A percentile compares a stretch with the other conserved stretches of the same genome.
phyloP scores from a whole-genome alignment of 2,113 vertebrate genomes.

The Condylura cristata region DNA sequence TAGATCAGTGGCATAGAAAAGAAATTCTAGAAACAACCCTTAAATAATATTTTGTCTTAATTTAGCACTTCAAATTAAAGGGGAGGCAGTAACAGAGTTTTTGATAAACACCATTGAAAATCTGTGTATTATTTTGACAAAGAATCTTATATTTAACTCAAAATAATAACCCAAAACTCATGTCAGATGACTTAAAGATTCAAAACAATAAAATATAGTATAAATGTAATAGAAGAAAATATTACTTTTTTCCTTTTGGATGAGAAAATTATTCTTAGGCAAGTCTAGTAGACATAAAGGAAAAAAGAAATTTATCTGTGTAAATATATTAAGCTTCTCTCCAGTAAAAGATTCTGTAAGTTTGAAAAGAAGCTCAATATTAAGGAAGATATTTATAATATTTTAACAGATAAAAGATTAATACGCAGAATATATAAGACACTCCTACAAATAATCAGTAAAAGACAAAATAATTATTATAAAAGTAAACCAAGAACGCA shows the following conservation, averaged over 20 bases:
- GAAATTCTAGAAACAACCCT: slow-evolving; percentile 50
- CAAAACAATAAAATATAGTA: slow-evolving; percentile 2
- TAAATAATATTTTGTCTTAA: slow-evolving; percentile 56
- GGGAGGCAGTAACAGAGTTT: slow-evolving; percentile 7
- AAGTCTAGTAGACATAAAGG: background rate
- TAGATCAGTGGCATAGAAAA: slow-evolving; percentile 3
- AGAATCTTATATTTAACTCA: slow-evolving; percentile 23
- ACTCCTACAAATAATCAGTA: background rate
- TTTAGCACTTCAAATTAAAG: slow-evolving; percentile 50
- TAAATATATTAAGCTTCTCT: background rate
- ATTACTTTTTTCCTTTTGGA: background rate
- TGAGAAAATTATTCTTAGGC: slow-evolving; percentile 26
- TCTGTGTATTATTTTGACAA: slow-evolving; percentile 44
- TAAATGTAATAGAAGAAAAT: slow-evolving; percentile 9
- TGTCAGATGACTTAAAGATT: background rate
- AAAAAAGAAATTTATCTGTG: background rate
- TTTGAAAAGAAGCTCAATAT: background rate
- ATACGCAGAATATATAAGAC: background rate
- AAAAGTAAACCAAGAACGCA: background rate
- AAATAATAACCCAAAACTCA: slow-evolving; percentile 52
- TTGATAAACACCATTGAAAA: slow-evolving; percentile 43
- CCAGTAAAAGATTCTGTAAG: background rate
- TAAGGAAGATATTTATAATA: background rate
- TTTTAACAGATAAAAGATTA: background rate
- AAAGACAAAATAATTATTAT: background rate